Evolutionary conservation across 1,140 invertebrate species (phyloP), one percentile per base, ranked within the genome.

Genomic region (Saxidomus purpurata): DNA sequence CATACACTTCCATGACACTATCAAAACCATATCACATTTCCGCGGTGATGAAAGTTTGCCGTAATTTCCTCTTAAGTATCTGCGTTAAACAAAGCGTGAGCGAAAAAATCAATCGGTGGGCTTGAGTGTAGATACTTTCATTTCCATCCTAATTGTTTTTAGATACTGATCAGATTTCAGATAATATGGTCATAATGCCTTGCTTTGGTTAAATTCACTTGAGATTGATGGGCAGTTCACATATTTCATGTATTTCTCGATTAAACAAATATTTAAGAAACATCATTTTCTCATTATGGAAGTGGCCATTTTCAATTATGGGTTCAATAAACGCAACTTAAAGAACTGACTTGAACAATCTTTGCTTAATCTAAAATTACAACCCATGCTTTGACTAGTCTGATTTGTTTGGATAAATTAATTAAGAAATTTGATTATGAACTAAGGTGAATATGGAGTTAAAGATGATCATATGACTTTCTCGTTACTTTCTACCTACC

Each of bases 211-310:
- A n/a, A 2, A 11, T 67, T 31, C 8, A 67, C 61, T 67, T 17
- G 8, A 67, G 61, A 31, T 67, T 67, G 55, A 59, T n/a, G 25
- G 55, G 4, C 55, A 28, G 55, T 59, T 25, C 55, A 59, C 6
- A 59, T 59, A 59, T 59, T 59, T 59, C 4, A 6, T 59, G 55
- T 59, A 9, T 59, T 25, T n/a, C 19, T 43, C 36, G 15, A 38
- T 74, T 74, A 25, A n/a, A 43, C 69, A 74, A 74, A 74, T 74
- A 74, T 74, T 74, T 74, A 74, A 40, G 19, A 22, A 38, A 9
- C 69, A 74, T 74, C 36, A 74, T 38, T 74, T 38, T 38, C 9
- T 19, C 19, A 74, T 74, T 74, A 74, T n/a, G 69, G 69, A 74
- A 74, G 69, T 40, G 36, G 36, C 69, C 31, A 74, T 40, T 74